Conservation (phyloP, 2,797 vertebrate genomes). For the Oceanodroma leucorhoa region DNA sequence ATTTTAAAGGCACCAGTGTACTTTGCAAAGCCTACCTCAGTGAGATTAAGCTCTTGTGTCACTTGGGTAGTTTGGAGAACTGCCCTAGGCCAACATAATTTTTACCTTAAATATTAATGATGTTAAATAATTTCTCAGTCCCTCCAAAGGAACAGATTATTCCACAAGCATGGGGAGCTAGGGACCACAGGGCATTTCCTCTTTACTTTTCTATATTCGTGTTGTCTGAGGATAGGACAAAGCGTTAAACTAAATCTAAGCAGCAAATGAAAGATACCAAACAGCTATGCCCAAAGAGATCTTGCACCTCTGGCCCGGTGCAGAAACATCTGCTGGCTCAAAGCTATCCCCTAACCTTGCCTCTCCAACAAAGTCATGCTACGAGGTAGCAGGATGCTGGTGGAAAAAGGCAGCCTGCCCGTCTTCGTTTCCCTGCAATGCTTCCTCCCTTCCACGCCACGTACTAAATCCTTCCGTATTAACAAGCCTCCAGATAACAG, state of each 20-base stretch:
- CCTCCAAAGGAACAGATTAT: not conserved
- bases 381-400: not conserved
- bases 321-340: not conserved
- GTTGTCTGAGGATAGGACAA: not conserved
- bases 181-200: not conserved
- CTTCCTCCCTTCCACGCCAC: not conserved
- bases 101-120: slow-evolving; percentile 12
- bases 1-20: not conserved
- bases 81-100: not conserved
- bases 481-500: not conserved
- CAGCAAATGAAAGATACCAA: not conserved
- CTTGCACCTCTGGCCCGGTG: not conserved
- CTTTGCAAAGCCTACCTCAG: not conserved
- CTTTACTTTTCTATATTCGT: not conserved
- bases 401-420: not conserved
- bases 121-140: slow-evolving; percentile 11
- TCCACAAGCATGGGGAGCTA: not conserved
- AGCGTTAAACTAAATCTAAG: not conserved
- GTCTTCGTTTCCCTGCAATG: not conserved
- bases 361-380: not conserved
- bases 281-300: not conserved
- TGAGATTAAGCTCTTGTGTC: not conserved
- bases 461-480: not conserved
- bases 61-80: not conserved
- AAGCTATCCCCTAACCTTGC: not conserved